Base-by-base conservation (phyloP, 2,797 vertebrate genomes). In the Ceryle rudis region DNA sequence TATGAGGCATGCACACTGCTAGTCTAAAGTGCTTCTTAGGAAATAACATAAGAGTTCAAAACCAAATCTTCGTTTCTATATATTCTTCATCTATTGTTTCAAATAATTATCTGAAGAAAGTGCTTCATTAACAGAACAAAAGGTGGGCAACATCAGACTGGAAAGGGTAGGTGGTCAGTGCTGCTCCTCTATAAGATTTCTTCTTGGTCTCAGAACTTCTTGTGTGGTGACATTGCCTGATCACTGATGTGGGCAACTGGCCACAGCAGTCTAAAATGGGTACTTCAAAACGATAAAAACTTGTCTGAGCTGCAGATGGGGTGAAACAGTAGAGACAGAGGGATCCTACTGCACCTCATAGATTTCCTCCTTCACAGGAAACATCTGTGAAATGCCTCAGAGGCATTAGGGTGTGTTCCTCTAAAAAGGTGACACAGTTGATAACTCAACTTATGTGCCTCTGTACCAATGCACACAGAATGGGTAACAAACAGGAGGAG, bases 1-100 rank as follows among this genome's bases (percentile, higher is more conserved):
- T 47, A 52, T 37, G 2, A 62, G 31, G 37, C 35, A 41, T 0
- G 0, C 31, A 75, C 60, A 39, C 5, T 26, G 5, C 23, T 69
- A 29, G 10, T 42, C 28, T 58, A 1, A 90, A 84, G 51, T 14
- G 7, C 14, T 69, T 72, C 62, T 71, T 11, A 62, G 51, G 42
- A 89, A 94, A 81, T 29, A 31, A 4, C 5, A 13, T n/a, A 47
- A 62, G 26, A 65, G 42, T 10, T 33, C 66, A 79, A 72, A 81
- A 69, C 10, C 33, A 66, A 72, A 60, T 10, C 42, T 79, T 55
- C 3, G 28, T 79, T 81, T 79, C 39, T 89, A 39, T 3, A 2
- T 4, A 5, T 58, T 83, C 89, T 74, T 62, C 6, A 20, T 15
- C 39, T 33, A 19, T 46, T 52, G 3, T 61, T 60, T 62, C 18